Evolutionary conservation across 2,888 invertebrate genomes (phyloP).

Genomic region (Diarsia rubi): DNA sequence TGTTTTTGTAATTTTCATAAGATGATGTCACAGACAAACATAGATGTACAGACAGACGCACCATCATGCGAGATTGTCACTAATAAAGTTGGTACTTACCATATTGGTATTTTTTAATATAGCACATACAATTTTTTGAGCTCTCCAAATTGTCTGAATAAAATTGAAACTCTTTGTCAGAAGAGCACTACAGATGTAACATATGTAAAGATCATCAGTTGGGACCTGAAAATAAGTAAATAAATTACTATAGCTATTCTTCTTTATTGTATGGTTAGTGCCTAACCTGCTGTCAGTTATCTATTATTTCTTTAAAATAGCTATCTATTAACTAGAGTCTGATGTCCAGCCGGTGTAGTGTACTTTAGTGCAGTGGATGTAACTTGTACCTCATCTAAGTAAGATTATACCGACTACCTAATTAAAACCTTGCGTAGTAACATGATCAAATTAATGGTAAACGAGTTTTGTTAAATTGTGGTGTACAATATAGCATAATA

Average conservation of each 20-base stretch:
- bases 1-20: too few species aligned
- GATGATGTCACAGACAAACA: too few species aligned
- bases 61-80: not conserved
- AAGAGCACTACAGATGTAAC: conserved; percentile 34
- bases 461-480: too few species aligned
- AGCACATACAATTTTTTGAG: conserved; percentile 26
- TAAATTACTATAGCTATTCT: not conserved
- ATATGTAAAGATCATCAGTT: conserved; percentile 28
- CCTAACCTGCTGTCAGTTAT: too few species aligned
- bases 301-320: not conserved
- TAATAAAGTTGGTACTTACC: conserved; percentile 11
- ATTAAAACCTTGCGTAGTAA: not conserved
- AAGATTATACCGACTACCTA: not conserved
- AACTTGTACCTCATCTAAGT: not conserved
- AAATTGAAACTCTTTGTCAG: conserved; percentile 34
- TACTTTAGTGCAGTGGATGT: not conserved
- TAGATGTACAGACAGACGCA: too few species aligned
- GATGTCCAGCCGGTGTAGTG: not conserved
- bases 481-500: not conserved
- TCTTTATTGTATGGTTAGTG: too few species aligned
- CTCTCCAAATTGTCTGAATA: conserved; percentile 25
- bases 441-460: too few species aligned
- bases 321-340: not conserved
- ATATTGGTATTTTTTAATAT: not conserved
- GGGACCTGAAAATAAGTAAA: conserved; percentile 32